Conservation (phyloP, 2,797 vertebrate genomes). For the Anniella stebbinsi region DNA sequence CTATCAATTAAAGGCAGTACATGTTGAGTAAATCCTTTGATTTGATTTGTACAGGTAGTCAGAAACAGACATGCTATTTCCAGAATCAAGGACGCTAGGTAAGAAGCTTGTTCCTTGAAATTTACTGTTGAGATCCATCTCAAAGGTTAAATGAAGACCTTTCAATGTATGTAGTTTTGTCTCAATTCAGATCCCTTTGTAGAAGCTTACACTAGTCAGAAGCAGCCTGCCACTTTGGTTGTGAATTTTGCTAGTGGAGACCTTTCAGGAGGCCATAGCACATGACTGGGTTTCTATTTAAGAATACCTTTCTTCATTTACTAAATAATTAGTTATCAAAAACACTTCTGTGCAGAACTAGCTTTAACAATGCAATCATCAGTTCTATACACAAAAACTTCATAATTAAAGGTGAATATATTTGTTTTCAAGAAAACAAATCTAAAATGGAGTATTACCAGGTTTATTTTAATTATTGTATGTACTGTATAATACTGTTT, state of each 20-base stretch:
- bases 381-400: constrained; percentile 76
- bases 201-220: neutral
- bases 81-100: neutral
- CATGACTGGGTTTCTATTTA: constrained; percentile 53
- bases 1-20: neutral
- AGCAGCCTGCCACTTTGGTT: neutral
- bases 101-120: neutral
- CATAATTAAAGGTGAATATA: constrained; percentile 68
- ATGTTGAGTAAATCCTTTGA: neutral
- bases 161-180: neutral
- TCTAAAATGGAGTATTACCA: constrained; percentile 53
- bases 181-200: neutral
- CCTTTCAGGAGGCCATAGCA: neutral
- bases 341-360: constrained; percentile 58
- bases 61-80: neutral
- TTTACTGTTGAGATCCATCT: neutral
- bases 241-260: no score
- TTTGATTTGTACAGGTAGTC: no score
- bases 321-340: constrained; percentile 36
- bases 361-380: constrained; percentile 74
- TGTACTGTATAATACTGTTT: constrained; percentile 75
- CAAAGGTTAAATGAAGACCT: neutral
- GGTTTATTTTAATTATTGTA: constrained; percentile 62
- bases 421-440: constrained; percentile 62
- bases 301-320: constrained; percentile 50